Evolutionary conservation across 64 coral and sea anemone species (phyloP).

Genomic region (Pocillopora verrucosa): DNA sequence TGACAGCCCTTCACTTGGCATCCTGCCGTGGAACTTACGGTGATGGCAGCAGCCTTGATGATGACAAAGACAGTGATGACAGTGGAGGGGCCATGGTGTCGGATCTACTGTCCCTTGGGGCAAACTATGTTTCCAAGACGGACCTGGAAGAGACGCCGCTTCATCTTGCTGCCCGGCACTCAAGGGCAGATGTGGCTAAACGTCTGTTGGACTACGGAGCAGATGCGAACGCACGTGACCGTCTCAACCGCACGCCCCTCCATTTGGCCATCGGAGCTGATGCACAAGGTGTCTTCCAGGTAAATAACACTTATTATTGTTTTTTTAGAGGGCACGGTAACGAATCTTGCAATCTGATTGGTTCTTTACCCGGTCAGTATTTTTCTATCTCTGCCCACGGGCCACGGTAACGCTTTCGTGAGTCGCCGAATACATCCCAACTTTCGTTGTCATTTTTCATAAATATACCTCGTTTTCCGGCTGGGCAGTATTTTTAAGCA

Average conservation of each 20-base stretch:
- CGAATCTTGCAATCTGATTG: no score
- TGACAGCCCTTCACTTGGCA: slow-evolving; percentile 85
- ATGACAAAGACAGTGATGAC: slow-evolving; percentile 96
- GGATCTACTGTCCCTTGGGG: slow-evolving; percentile 89
- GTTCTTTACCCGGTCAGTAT: no score
- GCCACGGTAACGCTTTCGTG: no score
- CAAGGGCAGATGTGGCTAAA: slow-evolving; percentile 90
- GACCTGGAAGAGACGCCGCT: slow-evolving; percentile 86
- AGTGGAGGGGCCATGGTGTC: slow-evolving; percentile 91
- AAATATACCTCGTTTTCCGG: no score
- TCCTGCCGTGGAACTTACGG: slow-evolving; percentile 73
- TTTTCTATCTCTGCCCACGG: no score
- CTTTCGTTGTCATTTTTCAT: no score
- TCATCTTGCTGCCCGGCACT: slow-evolving; percentile 89
- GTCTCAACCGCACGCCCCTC: slow-evolving; percentile 80
- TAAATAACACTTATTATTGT: slow-evolving; percentile 41
- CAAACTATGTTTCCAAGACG: slow-evolving; percentile 65
- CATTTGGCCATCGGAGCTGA: slow-evolving; percentile 93
- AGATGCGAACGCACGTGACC: slow-evolving; percentile 86
- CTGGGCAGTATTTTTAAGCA: no score
- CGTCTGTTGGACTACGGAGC: slow-evolving; percentile 83
- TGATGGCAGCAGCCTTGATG: slow-evolving; percentile 85
- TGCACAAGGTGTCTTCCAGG: slow-evolving; percentile 97
- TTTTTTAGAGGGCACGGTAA: no score
- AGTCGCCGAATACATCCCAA: no score